Evolutionary conservation across 2,888 invertebrate genomes (phyloP).

Genomic region (Chorisops tibialis): DNA sequence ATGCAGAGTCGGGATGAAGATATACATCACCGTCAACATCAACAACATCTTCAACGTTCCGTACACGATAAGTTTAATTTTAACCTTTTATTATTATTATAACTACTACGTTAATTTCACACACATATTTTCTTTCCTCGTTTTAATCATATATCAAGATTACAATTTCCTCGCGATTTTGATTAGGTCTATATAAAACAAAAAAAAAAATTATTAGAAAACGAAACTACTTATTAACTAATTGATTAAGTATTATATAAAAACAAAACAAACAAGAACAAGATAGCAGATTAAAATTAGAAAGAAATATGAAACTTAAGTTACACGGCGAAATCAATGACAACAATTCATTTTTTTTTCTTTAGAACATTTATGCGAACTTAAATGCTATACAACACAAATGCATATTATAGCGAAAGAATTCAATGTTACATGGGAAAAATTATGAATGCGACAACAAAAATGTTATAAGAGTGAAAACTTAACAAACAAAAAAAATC

Average conservation of each 20-base stretch:
- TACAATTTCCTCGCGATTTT: too few relatives aligned
- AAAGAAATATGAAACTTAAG: not conserved
- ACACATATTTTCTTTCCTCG: slow-evolving; percentile 7
- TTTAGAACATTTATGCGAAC: slow-evolving; percentile 26
- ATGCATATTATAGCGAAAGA: slow-evolving; percentile 20
- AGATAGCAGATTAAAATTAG: not conserved
- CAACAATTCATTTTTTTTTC: slow-evolving; percentile 23
- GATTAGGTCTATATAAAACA: too few relatives aligned
- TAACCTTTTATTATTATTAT: slow-evolving; percentile 23
- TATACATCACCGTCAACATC: too few relatives aligned
- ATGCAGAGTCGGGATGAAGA: too few relatives aligned
- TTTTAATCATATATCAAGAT: not conserved
- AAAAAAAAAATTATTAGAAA: slow-evolving; percentile 12
- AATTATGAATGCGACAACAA: too few relatives aligned
- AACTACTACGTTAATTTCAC: slow-evolving; percentile 15
- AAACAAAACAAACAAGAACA: not conserved
- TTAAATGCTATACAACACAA: slow-evolving; percentile 15
- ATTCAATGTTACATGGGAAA: too few relatives aligned
- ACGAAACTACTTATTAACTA: slow-evolving; percentile 5
- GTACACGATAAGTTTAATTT: too few relatives aligned
- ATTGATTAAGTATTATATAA: not conserved
- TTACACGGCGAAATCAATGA: slow-evolving; percentile 20
- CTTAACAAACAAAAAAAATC: slow-evolving; percentile 5
- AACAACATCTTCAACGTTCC: too few relatives aligned
- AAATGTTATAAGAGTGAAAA: not conserved